Base-by-base conservation (phyloP, 2,113 vertebrate species). In the Propithecus coquereli region DNA sequence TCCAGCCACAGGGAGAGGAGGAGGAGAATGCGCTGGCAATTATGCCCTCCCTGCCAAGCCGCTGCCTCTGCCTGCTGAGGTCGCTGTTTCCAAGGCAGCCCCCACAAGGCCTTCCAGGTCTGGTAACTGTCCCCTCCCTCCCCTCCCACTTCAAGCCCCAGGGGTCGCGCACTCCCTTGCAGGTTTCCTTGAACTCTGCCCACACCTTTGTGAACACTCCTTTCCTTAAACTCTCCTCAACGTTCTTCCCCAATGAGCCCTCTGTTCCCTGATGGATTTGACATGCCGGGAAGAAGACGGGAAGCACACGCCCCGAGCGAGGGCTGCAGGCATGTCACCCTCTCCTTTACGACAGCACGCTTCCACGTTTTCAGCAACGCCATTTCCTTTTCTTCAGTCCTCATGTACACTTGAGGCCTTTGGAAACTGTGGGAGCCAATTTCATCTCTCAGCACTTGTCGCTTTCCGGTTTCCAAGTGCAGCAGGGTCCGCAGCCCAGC, bases 291-390 rank as follows among this genome's bases (percentile, higher is more conserved):
- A 68, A 45, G 81, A 57, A 25, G 65, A n/a, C 82, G 2, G 84
- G 90, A 63, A 47, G 61, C 77, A 23, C 43, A 43, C 27, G 57
- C 9, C 3, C 7, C 0, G 8, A 6, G 18, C 16, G 1, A 54
- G 66, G 10, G 7, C 6, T 4, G 34, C 12, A 32, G 4, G 20
- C 40, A 37, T 3, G 18, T 17, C 70, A 47, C 66, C 11, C 37
- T 52, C 82, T 54, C 47, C 3, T 61, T 5, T 25, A 0, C 4
- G 13, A 12, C 50, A 1, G 0, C 30, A 5, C 4, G 14, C 30
- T 27, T 43, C 84, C 43, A 12, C 22, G n/a, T 7, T 43, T 37
- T 14, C 50, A 61, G 73, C 43, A 5, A 45, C 16, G 23, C 65
- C 6, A 0, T 45, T 37, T 47, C 63, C 18, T 90, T 54, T 81